These are phyloP conservation scores for Neofelis nebulosa DNA, from an alignment of 2,113 vertebrate genomes.

Conservation along the genomic window DNA sequence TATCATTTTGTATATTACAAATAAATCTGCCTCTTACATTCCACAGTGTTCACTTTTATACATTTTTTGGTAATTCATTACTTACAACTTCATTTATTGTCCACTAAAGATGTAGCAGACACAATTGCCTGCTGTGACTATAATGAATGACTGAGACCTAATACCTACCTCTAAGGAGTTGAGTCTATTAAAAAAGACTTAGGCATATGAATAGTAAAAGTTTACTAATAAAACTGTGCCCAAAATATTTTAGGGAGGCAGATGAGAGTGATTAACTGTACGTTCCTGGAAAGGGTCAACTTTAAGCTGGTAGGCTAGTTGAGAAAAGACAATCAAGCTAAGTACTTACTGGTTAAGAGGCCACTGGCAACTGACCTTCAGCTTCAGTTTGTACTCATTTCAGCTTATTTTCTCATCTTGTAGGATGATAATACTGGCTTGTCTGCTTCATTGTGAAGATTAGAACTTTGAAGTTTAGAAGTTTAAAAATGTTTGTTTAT, in stretches of 20 bases:
- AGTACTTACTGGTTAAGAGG: neutral
- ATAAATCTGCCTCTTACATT: neutral
- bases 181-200: constrained; percentile 60
- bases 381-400: neutral
- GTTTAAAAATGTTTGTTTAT: neutral
- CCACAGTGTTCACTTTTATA: neutral
- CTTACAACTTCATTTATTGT: constrained; percentile 42
- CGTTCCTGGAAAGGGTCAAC: constrained; percentile 24
- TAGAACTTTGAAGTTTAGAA: neutral
- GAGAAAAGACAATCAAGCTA: neutral
- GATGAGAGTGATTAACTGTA: constrained; percentile 68
- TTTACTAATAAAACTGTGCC: constrained; percentile 46
- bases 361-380: neutral
- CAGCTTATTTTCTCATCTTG: neutral
- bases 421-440: neutral
- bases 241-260: constrained; percentile 39
- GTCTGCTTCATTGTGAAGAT: neutral
- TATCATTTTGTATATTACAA: neutral
- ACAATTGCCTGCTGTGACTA: constrained; percentile 24
- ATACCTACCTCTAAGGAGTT: constrained; percentile 7
- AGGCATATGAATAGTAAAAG: constrained; percentile 52
- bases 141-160: constrained; percentile 50
- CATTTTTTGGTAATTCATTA: constrained; percentile 40
- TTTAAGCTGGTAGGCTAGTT: neutral
- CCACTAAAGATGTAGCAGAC: constrained; percentile 38